Percentiles rank a stretch among this genome's conserved stretches.
phyloP scores from a whole-genome alignment of 2,797 vertebrate species.

The Melopsittacus undulatus region DNA sequence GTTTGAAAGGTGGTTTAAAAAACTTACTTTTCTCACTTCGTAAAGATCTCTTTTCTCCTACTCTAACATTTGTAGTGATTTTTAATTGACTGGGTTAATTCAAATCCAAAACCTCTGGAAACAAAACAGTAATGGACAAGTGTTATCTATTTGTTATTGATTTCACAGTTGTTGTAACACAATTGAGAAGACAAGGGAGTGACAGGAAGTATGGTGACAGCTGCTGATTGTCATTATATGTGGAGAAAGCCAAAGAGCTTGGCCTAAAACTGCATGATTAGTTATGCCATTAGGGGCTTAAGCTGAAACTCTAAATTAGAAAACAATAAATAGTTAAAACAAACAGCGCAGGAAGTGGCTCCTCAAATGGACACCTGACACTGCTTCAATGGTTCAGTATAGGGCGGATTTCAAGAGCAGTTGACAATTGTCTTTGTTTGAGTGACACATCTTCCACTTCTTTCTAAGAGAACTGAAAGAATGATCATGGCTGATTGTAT shows the following conservation, averaged over 20 bases:
- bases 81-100: not conserved
- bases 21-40: not conserved
- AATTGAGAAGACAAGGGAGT: not conserved
- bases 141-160: fast-evolving
- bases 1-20: not conserved
- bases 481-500: not conserved
- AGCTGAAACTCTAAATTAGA: not conserved
- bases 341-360: not conserved
- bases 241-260: not conserved
- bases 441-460: not conserved
- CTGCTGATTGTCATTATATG: not conserved
- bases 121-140: fast-evolving
- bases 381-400: not conserved
- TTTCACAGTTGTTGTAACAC: not conserved
- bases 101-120: not conserved
- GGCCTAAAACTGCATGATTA: not conserved
- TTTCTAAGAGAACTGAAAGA: not conserved
- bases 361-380: not conserved
- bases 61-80: not conserved
- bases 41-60: not conserved
- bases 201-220: not conserved
- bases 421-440: not conserved
- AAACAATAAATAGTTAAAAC: not conserved
- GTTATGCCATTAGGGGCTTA: not conserved
- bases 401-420: not conserved